Base-by-base conservation (phyloP, 2,113 vertebrate genomes). In the Illadopsis cleaveri region DNA sequence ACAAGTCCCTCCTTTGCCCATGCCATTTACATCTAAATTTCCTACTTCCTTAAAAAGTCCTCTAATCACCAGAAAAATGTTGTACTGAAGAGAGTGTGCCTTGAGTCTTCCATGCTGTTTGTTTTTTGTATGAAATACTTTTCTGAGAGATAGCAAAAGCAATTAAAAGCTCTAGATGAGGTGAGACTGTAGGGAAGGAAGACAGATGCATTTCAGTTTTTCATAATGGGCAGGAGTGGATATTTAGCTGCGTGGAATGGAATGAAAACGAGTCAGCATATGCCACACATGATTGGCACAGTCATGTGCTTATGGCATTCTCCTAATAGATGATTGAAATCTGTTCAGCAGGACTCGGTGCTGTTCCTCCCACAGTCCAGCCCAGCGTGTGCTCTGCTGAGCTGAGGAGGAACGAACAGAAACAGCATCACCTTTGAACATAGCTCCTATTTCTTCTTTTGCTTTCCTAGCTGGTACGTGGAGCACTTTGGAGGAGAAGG, bases 81-180 rank as follows among this genome's bases (percentile, higher is more conserved):
- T 89, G 54, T 93, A 72, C 91, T 91, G 80, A 90, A 60, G 65
- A 78, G 61, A 75, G 56, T 9, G 80, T 96, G 94, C 94, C 93
- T 96, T 90, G 75, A 89, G 72, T 96, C 95, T 94, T 97, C 86
- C 37, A 25, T 44, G 31, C 57, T 84, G 22, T 89, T 86, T 83
- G 89, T 54, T 42, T 89, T 93, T 61, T 86, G 58, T 82, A 31
- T 83, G 37, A 90, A 90, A 47, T 70, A 35, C 38, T 82, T 94
- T n/a, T 62, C 51, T 66, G 60, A 81, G 76, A 86, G 51, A 31
- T 11, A 44, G 22, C 33, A 77, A 78, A 58, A 58, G 16, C 27
- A 47, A 6, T 88, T 95, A 30, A 31, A 86, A 87, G 44, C 64
- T 24, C 45, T 90, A 45, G 50, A 30, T 70, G 19, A 60, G 40